Percentiles rank a stretch among this genome's conserved stretches.
phyloP scores from a whole-genome alignment of 2,888 invertebrate genomes.

The Serripes groenlandicus region DNA sequence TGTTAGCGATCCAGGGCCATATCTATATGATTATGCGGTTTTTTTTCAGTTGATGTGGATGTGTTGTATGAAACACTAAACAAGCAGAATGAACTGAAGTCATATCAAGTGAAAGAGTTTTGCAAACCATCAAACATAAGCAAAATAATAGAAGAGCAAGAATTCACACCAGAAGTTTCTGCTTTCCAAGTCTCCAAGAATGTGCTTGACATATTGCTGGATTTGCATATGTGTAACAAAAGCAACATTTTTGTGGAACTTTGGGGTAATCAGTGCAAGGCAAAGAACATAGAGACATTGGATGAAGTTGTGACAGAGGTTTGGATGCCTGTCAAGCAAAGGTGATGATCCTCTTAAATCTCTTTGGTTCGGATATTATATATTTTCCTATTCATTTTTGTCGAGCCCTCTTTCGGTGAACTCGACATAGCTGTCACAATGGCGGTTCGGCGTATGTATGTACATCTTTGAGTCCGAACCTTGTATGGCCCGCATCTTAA shows the following conservation, averaged over 20 bases:
- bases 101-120: slow-evolving; percentile 30
- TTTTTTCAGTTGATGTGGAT: slow-evolving; percentile 27
- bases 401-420: too few species aligned
- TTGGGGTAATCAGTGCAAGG: slow-evolving; percentile 31
- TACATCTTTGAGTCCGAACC: too few species aligned
- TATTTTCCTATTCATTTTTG: too few species aligned
- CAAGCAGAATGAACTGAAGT: slow-evolving; percentile 32
- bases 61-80: slow-evolving; percentile 28
- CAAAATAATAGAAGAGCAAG: background rate
- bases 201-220: slow-evolving; percentile 16
- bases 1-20: background rate
- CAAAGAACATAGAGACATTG: background rate
- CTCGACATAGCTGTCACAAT: too few species aligned
- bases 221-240: slow-evolving; percentile 15
- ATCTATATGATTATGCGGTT: background rate
- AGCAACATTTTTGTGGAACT: slow-evolving; percentile 35
- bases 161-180: slow-evolving; percentile 10
- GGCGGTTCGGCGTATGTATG: too few species aligned
- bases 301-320: slow-evolving; percentile 18
- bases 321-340: slow-evolving; percentile 26
- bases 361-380: too few species aligned
- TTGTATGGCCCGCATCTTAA: too few species aligned
- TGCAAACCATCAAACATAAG: slow-evolving; percentile 35
- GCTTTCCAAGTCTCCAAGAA: slow-evolving; percentile 24
- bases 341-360: too few species aligned